A percentile compares a stretch with the other conserved stretches of the same genome.
Evolutionary conservation across 1,140 invertebrate species (phyloP).

Genomic region (Nymphalis io): DNA sequence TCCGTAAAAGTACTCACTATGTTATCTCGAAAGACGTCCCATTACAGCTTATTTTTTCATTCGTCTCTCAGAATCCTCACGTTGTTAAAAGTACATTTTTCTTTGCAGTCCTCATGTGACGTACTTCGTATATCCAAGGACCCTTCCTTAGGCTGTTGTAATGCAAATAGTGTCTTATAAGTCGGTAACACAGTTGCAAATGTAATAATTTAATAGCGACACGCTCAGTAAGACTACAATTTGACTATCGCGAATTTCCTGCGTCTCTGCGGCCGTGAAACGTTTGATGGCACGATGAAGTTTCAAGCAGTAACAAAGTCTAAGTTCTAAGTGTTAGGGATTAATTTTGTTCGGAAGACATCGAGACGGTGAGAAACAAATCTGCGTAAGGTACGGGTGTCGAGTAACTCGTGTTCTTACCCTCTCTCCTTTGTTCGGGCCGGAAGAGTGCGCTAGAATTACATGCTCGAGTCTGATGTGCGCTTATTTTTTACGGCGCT

Average conservation of each 20-base stretch:
- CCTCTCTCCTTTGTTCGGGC: slow-evolving; percentile 79
- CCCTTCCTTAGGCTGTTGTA: slow-evolving; percentile 61
- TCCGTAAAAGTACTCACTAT: slow-evolving; percentile 10
- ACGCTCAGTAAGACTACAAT: slow-evolving; percentile 78
- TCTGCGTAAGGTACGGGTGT: slow-evolving; percentile 80
- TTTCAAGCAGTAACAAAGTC: slow-evolving; percentile 48
- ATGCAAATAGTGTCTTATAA: slow-evolving; percentile 75
- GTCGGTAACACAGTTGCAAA: slow-evolving; percentile 72
- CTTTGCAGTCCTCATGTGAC: slow-evolving; percentile 75
- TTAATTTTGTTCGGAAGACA: slow-evolving; percentile 52
- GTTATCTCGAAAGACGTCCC: slow-evolving; percentile 78
- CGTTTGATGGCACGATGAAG: slow-evolving; percentile 51
- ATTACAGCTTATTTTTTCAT: slow-evolving; percentile 77
- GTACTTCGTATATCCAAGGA: slow-evolving; percentile 69
- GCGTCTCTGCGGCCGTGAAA: slow-evolving; percentile 61
- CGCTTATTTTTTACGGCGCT: slow-evolving; percentile 79
- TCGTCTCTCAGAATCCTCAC: slow-evolving; percentile 72
- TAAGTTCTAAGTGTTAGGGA: slow-evolving; percentile 50
- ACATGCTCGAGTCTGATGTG: slow-evolving; percentile 80
- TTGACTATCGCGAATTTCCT: slow-evolving; percentile 80
- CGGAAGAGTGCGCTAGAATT: slow-evolving; percentile 80
- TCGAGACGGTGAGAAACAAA: slow-evolving; percentile 75
- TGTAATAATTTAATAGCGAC: slow-evolving; percentile 77
- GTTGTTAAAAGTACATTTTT: slow-evolving; percentile 81
- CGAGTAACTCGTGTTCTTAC: slow-evolving; percentile 80